Evolutionary conservation across 2,113 vertebrate species (phyloP), one percentile per base, ranked within the genome.

Genomic region (Planiliza haematocheilus): DNA sequence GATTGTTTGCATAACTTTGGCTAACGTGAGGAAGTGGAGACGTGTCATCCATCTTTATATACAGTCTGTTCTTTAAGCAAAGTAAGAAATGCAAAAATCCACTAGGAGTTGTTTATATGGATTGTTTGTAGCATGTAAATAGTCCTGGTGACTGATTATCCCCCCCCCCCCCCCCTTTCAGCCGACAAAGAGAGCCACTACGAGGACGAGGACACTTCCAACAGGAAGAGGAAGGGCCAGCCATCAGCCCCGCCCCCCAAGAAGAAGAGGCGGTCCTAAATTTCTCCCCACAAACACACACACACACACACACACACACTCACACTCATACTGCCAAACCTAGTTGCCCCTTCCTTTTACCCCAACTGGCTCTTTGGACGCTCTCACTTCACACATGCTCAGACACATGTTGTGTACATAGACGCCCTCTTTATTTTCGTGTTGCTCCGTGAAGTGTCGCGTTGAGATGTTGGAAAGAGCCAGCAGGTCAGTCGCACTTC

Each of bases 181-280:
- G 96, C 96, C 38, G 96, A 97, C 88, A 93, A 91, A 45, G 96
- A 97, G 88, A 96, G 95, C 71, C 93, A 93, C 41, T 96, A 96
- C 1, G 95, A 96, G 89, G 96, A 97, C 0, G 95, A 97, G 18
- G 93, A 93, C 64, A 83, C 85, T 2, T 90, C 93, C 18, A 88
- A 90, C 24, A 94, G 94, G 66, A 97, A 97, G 93, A 95, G 96
- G 67, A 97, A 97, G 91, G 88, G 69, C 2, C 91, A 81, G 1
- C 9, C 95, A 9, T 42, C 92, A 14, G 88, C 91, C 1, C 86
- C 94, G 4, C 89, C 90, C 38, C 95, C 90, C 87, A 97, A 96
- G 91, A 97, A 95, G 93, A 96, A 95, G 89, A 90, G 92, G 11
- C 88, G 92, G 30, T 70, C 69, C 80, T 94, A 90, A 85, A 79